Conservation (phyloP, 2,888 invertebrate species). For the Lepidocyrtinus sp. region DNA sequence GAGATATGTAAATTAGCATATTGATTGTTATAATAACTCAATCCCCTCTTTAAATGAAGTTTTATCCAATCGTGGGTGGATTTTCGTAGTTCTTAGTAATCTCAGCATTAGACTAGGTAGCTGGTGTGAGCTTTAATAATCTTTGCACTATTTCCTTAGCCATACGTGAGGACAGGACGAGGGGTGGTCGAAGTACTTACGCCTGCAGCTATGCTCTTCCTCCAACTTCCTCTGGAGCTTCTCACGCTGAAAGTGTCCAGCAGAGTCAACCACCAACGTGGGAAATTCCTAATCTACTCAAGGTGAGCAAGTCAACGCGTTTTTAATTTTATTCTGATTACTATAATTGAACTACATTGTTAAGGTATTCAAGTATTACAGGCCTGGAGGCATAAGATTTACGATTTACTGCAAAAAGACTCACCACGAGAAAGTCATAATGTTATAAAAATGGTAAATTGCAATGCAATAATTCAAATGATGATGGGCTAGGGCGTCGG, state of each 20-base stretch:
- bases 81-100: not conserved
- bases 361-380: too few relatives aligned
- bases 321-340: too few relatives aligned
- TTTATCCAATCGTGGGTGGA: too few relatives aligned
- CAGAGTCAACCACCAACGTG: constrained; percentile 69
- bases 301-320: constrained; percentile 31
- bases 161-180: constrained; percentile 93
- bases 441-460: too few relatives aligned
- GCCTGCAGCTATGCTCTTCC: constrained; percentile 94
- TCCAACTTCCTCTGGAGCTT: constrained; percentile 72
- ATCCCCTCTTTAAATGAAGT: too few relatives aligned
- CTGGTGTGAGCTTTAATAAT: not conserved
- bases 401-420: too few relatives aligned
- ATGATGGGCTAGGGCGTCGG: not conserved
- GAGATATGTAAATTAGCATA: not conserved
- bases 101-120: not conserved
- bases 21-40: too few relatives aligned
- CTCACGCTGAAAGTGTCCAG: constrained; percentile 67
- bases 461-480: too few relatives aligned
- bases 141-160: constrained; percentile 75
- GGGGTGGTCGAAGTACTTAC: constrained; percentile 96
- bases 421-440: too few relatives aligned
- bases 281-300: constrained; percentile 70
- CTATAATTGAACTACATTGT: too few relatives aligned
- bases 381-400: too few relatives aligned